Evolutionary conservation across 2,888 invertebrate genomes (phyloP).

Genomic region (Lochmaea crataegi): DNA sequence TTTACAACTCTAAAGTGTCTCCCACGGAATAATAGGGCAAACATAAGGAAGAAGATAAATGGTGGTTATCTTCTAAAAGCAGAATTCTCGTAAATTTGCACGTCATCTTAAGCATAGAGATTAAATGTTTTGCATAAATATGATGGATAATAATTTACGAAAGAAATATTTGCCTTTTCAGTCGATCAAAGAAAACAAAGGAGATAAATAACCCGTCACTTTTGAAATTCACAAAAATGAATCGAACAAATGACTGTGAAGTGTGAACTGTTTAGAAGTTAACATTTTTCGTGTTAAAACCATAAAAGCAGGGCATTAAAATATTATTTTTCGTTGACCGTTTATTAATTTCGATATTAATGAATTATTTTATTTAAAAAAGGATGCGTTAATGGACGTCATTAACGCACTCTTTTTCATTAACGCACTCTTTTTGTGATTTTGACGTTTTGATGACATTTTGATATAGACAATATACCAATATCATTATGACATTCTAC

Average conservation of each 20-base stretch:
- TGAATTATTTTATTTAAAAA: no score
- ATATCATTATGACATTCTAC: no score
- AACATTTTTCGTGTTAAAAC: no score
- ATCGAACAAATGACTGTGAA: not conserved
- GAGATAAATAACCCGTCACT: slow-evolving; percentile 19
- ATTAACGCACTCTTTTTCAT: no score
- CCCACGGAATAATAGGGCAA: slow-evolving; percentile 19
- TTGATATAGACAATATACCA: no score
- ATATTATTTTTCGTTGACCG: no score
- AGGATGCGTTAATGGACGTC: no score
- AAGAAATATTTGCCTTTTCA: slow-evolving; percentile 10
- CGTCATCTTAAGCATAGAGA: slow-evolving; percentile 49
- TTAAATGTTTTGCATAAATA: slow-evolving; percentile 47
- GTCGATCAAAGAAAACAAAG: slow-evolving; percentile 10
- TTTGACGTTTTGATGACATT: no score
- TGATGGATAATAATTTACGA: slow-evolving; percentile 38
- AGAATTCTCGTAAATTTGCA: slow-evolving; percentile 48
- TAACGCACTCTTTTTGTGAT: no score
- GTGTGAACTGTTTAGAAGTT: no score
- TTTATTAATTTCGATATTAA: no score
- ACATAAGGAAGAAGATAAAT: slow-evolving; percentile 51
- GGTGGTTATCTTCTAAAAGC: slow-evolving; percentile 49
- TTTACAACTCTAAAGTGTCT: slow-evolving; percentile 20
- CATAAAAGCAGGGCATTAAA: no score
- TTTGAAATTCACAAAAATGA: not conserved